These are phyloP conservation scores for Latheticus oryzae DNA, from an alignment of 2,888 invertebrate species.

Conservation along the genomic window DNA sequence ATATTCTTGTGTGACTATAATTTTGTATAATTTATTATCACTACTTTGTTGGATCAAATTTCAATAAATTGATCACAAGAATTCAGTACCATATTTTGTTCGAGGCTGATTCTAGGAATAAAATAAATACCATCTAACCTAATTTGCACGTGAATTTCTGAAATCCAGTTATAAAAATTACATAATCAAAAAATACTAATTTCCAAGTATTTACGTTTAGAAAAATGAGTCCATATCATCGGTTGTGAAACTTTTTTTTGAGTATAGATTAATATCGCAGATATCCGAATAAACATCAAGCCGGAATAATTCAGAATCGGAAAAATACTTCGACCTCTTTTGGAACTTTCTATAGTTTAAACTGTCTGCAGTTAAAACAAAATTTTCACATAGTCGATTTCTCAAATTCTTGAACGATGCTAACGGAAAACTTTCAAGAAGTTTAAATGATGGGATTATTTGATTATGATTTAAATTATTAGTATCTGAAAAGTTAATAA, in stretches of 20 bases:
- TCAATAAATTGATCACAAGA: too few species aligned
- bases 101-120: too few species aligned
- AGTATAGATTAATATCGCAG: too few species aligned
- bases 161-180: too few species aligned
- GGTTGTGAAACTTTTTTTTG: slow-evolving; percentile 48
- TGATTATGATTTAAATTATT: neutral
- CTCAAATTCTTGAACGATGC: neutral
- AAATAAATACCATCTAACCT: too few species aligned
- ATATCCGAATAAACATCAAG: neutral
- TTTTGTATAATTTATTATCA: too few species aligned
- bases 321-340: slow-evolving; percentile 44
- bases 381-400: slow-evolving; percentile 4
- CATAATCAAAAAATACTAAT: too few species aligned
- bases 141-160: too few species aligned
- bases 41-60: too few species aligned
- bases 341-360: neutral
- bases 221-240: slow-evolving; percentile 41
- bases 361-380: neutral
- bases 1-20: too few species aligned
- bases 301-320: slow-evolving; percentile 48
- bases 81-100: too few species aligned
- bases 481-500: neutral
- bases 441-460: neutral
- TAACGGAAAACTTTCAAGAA: neutral
- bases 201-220: too few species aligned